Conservation (phyloP, 2,888 invertebrate species). For the Rhagium mordax region DNA sequence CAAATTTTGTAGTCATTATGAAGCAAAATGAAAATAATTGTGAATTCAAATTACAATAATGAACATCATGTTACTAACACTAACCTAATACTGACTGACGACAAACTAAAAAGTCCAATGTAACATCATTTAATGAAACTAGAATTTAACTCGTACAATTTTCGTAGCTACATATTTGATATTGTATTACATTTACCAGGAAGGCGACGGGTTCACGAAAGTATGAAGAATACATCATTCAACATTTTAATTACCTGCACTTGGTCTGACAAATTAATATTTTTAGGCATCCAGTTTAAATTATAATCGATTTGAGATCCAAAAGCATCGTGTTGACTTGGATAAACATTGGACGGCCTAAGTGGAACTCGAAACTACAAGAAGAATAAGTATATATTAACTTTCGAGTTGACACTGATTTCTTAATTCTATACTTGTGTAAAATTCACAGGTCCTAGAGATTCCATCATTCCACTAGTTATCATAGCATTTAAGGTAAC, state of each 20-base stretch:
- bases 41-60: no score
- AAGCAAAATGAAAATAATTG: no score
- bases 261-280: slow-evolving; percentile 48
- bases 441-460: slow-evolving; percentile 53
- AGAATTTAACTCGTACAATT: no score
- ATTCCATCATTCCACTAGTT: slow-evolving; percentile 50
- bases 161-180: no score
- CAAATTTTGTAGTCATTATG: no score
- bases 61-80: no score
- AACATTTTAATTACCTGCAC: slow-evolving; percentile 9
- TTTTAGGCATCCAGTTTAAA: slow-evolving; percentile 55
- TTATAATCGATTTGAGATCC: slow-evolving; percentile 53
- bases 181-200: no score
- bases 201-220: no score
- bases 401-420: neutral
- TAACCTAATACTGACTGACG: no score
- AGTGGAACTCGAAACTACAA: slow-evolving; percentile 48
- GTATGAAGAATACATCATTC: neutral
- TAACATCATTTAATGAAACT: no score
- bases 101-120: no score
- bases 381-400: neutral
- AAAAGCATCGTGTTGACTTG: slow-evolving; percentile 48
- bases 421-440: slow-evolving; percentile 45
- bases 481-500: slow-evolving; percentile 55
- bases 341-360: slow-evolving; percentile 42